Evolutionary conservation across 2,888 invertebrate genomes (phyloP).

Genomic region (Zaprionus bogoriensis): DNA sequence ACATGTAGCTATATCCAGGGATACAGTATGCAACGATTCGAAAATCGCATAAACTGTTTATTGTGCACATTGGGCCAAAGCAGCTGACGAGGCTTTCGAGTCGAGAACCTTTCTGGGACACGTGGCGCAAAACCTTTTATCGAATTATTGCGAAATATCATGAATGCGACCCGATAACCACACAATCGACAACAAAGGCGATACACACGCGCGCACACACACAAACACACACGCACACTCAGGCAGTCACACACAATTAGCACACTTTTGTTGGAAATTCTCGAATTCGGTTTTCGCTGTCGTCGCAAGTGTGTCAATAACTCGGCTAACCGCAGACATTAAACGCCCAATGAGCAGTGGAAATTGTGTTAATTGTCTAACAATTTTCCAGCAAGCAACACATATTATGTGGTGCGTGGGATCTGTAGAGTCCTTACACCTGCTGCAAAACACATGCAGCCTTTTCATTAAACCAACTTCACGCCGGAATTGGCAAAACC

Average conservation of each 20-base stretch:
- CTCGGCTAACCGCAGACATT: conserved; percentile 15
- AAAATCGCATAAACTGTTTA: conserved; percentile 29
- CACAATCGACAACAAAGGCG: conserved; percentile 5
- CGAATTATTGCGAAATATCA: conserved; percentile 43
- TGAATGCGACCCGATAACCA: conserved; percentile 28
- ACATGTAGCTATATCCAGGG: no score
- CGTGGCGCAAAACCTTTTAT: conserved; percentile 31
- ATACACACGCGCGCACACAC: not conserved
- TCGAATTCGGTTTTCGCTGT: conserved; percentile 1
- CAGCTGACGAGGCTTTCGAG: conserved; percentile 13
- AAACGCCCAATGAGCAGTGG: not conserved
- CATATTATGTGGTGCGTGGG: conserved; percentile 8
- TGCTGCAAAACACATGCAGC: conserved; percentile 2
- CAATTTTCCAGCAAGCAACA: conserved; percentile 9
- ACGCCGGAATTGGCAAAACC: conserved; percentile 43
- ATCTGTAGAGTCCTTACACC: not conserved
- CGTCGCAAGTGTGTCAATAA: conserved; percentile 12
- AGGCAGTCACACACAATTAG: conserved; percentile 8
- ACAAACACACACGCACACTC: conserved; percentile 20
- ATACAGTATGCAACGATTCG: conserved; percentile 31
- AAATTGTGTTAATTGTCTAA: conserved; percentile 7
- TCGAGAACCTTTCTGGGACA: conserved; percentile 30
- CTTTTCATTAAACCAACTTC: not conserved
- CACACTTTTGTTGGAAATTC: not conserved
- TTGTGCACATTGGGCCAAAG: conserved; percentile 33